phyloP scores from a whole-genome alignment of 2,888 invertebrate genomes.

The Apantesis nais region DNA sequence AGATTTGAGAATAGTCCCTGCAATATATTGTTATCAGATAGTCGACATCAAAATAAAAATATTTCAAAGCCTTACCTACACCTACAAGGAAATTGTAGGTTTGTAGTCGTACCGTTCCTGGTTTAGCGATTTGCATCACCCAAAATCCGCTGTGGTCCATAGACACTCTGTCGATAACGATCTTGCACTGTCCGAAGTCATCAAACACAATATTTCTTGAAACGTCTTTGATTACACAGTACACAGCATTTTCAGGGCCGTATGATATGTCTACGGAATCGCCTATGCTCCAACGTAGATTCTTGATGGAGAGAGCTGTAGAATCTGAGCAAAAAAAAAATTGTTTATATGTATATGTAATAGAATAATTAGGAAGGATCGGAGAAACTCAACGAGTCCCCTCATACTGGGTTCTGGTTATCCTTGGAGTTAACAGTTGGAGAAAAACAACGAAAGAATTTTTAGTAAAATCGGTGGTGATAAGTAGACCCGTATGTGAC shows the following conservation, averaged over 20 bases:
- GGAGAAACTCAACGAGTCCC: background rate
- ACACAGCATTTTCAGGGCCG: slow-evolving; percentile 66
- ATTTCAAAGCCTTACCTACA: slow-evolving; percentile 53
- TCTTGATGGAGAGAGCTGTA: slow-evolving; percentile 11
- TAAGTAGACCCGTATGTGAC: too few species aligned
- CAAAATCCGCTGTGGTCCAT: slow-evolving; percentile 63
- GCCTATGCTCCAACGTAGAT: slow-evolving; percentile 43
- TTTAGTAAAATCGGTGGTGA: too few species aligned
- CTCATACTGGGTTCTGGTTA: too few species aligned
- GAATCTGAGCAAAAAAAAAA: slow-evolving; percentile 15
- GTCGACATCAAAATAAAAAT: slow-evolving; percentile 11
- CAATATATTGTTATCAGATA: background rate
- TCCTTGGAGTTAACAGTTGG: too few species aligned
- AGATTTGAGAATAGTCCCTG: background rate
- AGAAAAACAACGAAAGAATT: too few species aligned
- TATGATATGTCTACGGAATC: slow-evolving; percentile 51
- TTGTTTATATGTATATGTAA: background rate
- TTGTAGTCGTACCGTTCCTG: slow-evolving; percentile 59
- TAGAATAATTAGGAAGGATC: background rate
- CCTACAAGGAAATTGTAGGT: slow-evolving; percentile 51
- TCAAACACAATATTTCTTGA: slow-evolving; percentile 54
- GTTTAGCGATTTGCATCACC: slow-evolving; percentile 57
- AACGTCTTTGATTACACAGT: slow-evolving; percentile 64
- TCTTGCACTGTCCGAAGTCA: slow-evolving; percentile 65
- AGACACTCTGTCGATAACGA: slow-evolving; percentile 58